Evolutionary conservation across 2,888 invertebrate genomes (phyloP).

Genomic region (Heteropelma amictum): DNA sequence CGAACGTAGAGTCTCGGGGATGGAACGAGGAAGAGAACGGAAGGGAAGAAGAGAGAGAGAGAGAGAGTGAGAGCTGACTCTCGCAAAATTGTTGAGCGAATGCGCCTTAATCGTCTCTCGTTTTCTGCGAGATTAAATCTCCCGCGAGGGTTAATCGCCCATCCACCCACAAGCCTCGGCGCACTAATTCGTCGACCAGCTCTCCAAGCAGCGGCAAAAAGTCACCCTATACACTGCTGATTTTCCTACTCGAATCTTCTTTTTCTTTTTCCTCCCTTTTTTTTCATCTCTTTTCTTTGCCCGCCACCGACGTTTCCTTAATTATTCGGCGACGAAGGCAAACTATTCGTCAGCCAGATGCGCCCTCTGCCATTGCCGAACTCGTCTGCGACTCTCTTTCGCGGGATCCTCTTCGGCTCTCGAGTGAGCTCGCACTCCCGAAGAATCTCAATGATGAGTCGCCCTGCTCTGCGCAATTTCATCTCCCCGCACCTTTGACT

Average conservation of each 20-base stretch:
- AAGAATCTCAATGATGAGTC: slow-evolving; percentile 12
- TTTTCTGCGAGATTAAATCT: slow-evolving; percentile 72
- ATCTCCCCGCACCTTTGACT: not conserved
- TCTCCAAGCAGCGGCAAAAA: slow-evolving; percentile 36
- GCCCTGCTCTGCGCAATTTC: slow-evolving; percentile 2
- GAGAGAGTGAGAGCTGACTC: slow-evolving; percentile 32
- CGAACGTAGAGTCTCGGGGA: not conserved
- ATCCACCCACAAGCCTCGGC: slow-evolving; percentile 58
- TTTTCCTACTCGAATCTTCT: slow-evolving; percentile 5
- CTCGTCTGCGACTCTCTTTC: not conserved
- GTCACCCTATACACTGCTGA: slow-evolving; percentile 7
- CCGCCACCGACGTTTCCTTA: slow-evolving; percentile 55
- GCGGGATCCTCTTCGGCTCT: not conserved
- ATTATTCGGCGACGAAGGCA: slow-evolving; percentile 43
- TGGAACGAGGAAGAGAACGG: not conserved
- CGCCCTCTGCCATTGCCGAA: not conserved
- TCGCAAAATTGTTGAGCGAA: too few species aligned
- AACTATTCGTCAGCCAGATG: slow-evolving; percentile 19
- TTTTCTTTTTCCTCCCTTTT: slow-evolving; percentile 12
- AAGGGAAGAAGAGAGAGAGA: slow-evolving; percentile 18
- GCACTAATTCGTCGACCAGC: slow-evolving; percentile 69
- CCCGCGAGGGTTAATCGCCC: slow-evolving; percentile 67
- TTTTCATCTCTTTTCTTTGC: slow-evolving; percentile 1
- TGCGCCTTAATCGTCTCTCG: slow-evolving; percentile 69
- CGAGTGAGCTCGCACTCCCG: not conserved